Base-by-base conservation (phyloP, 2,113 vertebrate genomes). In the Silurus meridionalis region DNA sequence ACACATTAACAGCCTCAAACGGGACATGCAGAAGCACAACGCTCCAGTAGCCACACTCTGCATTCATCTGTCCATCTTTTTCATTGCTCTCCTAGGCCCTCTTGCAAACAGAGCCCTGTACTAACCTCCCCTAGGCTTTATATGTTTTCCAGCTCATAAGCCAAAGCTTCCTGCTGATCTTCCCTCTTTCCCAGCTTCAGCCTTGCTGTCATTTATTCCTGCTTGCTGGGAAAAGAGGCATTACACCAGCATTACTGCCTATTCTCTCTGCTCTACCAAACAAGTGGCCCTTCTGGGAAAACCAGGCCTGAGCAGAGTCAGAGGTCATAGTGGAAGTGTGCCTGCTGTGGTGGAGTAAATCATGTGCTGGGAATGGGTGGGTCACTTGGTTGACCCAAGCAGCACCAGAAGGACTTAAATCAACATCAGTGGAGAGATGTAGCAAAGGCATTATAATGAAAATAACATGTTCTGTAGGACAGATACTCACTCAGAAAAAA, bases 351-450 rank as follows among this genome's bases (percentile, higher is more conserved):
- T 83, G 14, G 71, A 90, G 75, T 93, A 91, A 92, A 91, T 93
- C 90, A 91, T 85, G 75, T 72, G 23, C 86, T 55, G 87, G 61
- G 88, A 88, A 89, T 64, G 46, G 92, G 79, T 60, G 55, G 91
- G 90, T 91, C 90, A 91, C 46, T 13, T 53, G 61, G 87, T 55
- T 92, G 90, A 93, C 89, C 90, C 80, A 87, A 14, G 28, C 82
- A 83, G 86, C 85, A 91, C 78, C 88, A 89, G 90, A 71, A 63
- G 85, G 85, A 88, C 75, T 92, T 93, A 93, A 93, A 92, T 93
- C 92, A 91, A 53, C 6, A 85, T n/a, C 80, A 75, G 90, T 91
- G 86, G 89, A 91, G 89, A 91, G 88, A 92, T 89, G 88, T 71
- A 85, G 83, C 83, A 57, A 75, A 80, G 74, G 83, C 80, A 78